Evolutionary conservation across 2,113 vertebrate genomes (phyloP).

Genomic region (Xiphophorus maculatus): DNA sequence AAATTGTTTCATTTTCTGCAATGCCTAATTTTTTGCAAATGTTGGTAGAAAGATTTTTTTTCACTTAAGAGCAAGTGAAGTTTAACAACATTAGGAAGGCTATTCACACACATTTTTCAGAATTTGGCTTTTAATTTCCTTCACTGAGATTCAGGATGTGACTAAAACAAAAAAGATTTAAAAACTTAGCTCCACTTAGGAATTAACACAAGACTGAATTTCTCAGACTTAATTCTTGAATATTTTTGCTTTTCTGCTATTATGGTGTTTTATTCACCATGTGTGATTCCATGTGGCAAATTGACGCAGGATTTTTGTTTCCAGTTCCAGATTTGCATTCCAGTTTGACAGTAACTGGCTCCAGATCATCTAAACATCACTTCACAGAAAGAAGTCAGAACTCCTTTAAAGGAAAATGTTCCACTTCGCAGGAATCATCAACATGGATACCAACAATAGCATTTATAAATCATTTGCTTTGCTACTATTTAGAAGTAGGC

Average conservation of each 20-base stretch:
- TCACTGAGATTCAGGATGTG: neutral
- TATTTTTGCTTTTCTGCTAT: neutral
- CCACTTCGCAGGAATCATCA: slow-evolving; percentile 3
- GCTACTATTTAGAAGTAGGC: neutral
- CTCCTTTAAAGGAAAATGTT: slow-evolving; percentile 37
- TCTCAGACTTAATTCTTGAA: neutral
- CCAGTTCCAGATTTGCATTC: slow-evolving; percentile 32
- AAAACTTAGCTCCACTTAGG: neutral
- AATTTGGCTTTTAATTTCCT: neutral
- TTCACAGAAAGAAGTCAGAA: slow-evolving; percentile 14
- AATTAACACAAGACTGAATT: neutral
- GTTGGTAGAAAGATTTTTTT: neutral
- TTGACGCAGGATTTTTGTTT: slow-evolving; percentile 14
- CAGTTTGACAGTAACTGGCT: slow-evolving; percentile 31
- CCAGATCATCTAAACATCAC: slow-evolving; percentile 40
- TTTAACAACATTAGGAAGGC: neutral
- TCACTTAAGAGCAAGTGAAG: neutral
- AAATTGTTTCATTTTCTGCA: no score
- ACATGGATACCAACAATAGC: neutral
- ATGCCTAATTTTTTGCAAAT: neutral
- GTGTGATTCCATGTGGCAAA: neutral
- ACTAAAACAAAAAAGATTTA: neutral
- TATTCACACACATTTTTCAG: neutral
- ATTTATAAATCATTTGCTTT: slow-evolving; percentile 1
- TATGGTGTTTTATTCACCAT: neutral